A percentile compares a stretch with the other conserved stretches of the same genome.
phyloP scores from a whole-genome alignment of 2,113 vertebrate species.

The Puma concolor region DNA sequence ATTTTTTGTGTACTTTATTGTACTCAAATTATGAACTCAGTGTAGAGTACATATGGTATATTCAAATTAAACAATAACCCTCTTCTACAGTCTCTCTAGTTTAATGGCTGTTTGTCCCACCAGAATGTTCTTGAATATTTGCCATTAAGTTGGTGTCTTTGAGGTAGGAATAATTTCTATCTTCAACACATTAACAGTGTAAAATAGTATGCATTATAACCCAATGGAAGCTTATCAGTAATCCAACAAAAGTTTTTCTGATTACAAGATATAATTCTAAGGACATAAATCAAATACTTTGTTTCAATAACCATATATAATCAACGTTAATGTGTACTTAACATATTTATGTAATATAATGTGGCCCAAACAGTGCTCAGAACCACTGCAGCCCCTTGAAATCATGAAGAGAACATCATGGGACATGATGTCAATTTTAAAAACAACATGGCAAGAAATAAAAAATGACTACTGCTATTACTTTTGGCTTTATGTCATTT shows the following conservation, averaged over 20 bases:
- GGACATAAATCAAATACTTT: constrained; percentile 23
- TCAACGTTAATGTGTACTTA: not conserved
- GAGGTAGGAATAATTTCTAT: constrained; percentile 39
- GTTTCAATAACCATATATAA: constrained; percentile 16
- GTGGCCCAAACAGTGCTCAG: not conserved
- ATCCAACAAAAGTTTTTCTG: not conserved
- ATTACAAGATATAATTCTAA: constrained; percentile 1
- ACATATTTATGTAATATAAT: not conserved
- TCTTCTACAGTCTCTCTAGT: not conserved
- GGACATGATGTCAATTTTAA: constrained; percentile 12
- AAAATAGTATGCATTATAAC: constrained; percentile 10
- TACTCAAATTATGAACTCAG: constrained; percentile 24
- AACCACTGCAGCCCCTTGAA: not conserved
- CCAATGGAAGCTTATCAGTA: not conserved
- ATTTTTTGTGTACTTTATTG: not conserved
- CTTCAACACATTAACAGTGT: not conserved
- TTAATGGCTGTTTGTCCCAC: not conserved
- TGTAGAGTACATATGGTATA: not conserved
- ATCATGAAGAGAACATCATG: not conserved
- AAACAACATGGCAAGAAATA: not conserved
- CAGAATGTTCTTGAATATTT: not conserved
- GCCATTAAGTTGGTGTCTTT: not conserved
- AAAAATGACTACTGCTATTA: constrained; percentile 35
- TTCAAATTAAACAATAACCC: constrained; percentile 10
- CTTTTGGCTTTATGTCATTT: constrained; percentile 45